A percentile compares a stretch with the other conserved stretches of the same genome.
Conservation (phyloP, 2,113 vertebrate genomes). For the Gnathonemus longibarbis region DNA sequence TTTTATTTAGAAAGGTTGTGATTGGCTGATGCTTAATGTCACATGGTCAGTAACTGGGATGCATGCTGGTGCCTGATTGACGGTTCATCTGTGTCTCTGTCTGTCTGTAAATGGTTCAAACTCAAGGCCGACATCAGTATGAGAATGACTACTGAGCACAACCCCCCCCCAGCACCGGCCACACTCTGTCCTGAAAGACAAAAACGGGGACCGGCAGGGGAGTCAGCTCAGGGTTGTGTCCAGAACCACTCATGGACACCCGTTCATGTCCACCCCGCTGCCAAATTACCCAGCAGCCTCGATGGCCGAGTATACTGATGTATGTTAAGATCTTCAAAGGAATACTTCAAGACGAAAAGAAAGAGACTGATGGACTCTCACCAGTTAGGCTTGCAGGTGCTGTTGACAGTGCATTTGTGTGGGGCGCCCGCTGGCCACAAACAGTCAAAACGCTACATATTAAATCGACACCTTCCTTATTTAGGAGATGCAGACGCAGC, state of each 20-base stretch:
- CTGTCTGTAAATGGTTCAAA: conserved; percentile 14
- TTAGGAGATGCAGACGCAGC: neutral
- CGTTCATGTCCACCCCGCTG: neutral
- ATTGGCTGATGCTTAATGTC: neutral
- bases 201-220: neutral
- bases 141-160: conserved; percentile 17
- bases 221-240: neutral
- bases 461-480: neutral
- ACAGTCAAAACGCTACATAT: neutral
- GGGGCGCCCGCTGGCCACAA: neutral
- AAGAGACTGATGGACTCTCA: neutral
- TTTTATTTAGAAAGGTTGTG: neutral
- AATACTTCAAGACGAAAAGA: neutral
- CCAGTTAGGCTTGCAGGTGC: neutral
- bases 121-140: conserved; percentile 15
- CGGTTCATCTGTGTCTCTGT: conserved; percentile 17
- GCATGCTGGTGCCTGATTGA: conserved; percentile 24
- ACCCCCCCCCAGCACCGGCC: neutral
- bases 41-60: neutral
- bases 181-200: neutral
- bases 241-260: neutral
- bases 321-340: neutral
- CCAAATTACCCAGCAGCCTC: neutral
- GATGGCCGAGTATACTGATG: neutral
- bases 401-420: neutral